phyloP scores from a whole-genome alignment of 2,113 vertebrate species.

The Notothenia rossii region DNA sequence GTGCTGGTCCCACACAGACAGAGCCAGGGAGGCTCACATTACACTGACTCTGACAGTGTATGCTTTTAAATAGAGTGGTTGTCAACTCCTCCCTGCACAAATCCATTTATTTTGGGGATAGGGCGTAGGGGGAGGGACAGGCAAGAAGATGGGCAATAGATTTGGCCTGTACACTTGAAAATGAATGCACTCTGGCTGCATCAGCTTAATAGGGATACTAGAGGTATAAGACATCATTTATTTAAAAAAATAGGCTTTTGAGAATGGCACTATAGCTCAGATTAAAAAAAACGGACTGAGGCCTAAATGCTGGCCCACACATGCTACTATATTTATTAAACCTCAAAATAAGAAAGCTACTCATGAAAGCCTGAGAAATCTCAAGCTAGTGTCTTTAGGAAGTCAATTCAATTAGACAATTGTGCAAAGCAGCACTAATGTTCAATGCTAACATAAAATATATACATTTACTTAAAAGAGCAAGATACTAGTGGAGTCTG shows the following conservation, averaged over 20 bases:
- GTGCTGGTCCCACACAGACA: constrained; percentile 49
- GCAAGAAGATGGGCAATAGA: constrained; percentile 44
- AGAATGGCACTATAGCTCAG: background rate
- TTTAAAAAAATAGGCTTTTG: background rate
- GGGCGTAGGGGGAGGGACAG: constrained; percentile 44
- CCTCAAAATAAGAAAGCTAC: background rate
- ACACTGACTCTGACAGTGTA: constrained; percentile 84
- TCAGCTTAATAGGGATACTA: constrained; percentile 32
- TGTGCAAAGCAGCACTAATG: background rate
- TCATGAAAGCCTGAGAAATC: background rate
- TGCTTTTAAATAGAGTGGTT: constrained; percentile 84
- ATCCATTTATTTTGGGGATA: constrained; percentile 81
- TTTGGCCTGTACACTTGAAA: constrained; percentile 19
- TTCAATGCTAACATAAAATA: background rate
- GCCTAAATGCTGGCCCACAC: background rate
- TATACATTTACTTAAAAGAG: background rate
- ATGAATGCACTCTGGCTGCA: constrained; percentile 17
- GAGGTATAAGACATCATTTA: background rate
- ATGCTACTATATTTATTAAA: background rate
- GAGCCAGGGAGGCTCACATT: constrained; percentile 82
- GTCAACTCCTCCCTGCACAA: constrained; percentile 77
- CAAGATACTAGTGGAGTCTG: background rate
- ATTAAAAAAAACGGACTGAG: background rate
- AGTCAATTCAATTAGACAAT: background rate
- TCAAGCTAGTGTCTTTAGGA: constrained; percentile 12